Conservation (phyloP, 2,888 invertebrate genomes). For the Drosophila cognata region DNA sequence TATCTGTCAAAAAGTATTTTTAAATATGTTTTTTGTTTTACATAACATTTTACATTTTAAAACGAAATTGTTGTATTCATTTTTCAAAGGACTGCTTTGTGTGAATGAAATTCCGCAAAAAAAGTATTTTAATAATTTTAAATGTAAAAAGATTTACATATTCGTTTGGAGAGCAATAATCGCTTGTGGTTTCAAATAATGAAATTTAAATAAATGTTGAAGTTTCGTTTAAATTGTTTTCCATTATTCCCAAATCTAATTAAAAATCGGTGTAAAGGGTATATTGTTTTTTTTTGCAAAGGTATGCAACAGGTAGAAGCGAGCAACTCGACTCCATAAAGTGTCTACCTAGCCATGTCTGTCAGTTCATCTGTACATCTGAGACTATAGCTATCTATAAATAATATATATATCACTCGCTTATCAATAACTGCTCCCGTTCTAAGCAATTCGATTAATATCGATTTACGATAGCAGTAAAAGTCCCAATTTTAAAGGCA, state of each 20-base stretch:
- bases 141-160: no score
- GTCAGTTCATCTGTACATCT: neutral
- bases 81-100: no score
- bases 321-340: neutral
- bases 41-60: neutral
- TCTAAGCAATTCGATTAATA: neutral
- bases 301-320: neutral
- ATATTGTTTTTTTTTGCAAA: neutral
- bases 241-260: neutral
- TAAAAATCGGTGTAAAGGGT: neutral
- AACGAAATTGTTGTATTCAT: neutral
- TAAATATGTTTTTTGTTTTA: neutral
- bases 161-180: neutral
- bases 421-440: no score
- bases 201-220: neutral
- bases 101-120: no score
- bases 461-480: neutral
- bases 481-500: neutral
- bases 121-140: no score
- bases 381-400: no score
- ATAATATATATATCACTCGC: no score
- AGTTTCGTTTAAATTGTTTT: neutral
- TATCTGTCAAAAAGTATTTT: neutral
- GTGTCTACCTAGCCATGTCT: neutral
- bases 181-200: neutral